These are phyloP conservation scores for Tigriopus japonicus DNA, from an alignment of 1,140 invertebrate species.

Conservation along the genomic window DNA sequence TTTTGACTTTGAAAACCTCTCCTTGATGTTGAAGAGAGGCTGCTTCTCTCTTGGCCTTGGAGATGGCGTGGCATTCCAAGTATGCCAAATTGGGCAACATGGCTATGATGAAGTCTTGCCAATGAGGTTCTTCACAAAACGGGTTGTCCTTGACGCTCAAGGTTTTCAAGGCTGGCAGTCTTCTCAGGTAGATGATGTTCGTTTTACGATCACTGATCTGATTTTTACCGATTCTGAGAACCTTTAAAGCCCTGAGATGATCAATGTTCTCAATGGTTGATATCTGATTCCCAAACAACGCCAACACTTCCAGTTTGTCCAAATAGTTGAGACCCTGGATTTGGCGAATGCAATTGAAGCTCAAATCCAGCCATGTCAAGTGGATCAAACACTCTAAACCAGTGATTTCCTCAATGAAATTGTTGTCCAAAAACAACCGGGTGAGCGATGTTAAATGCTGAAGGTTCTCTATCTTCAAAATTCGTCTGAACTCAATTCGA, in stretches of 20 bases:
- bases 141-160: background rate
- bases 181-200: background rate
- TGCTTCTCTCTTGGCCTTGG: background rate
- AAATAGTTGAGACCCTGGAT: background rate
- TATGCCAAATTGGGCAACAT: background rate
- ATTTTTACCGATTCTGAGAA: background rate
- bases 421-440: slow-evolving; percentile 2
- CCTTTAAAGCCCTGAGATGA: background rate
- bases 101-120: background rate
- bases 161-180: background rate
- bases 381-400: background rate
- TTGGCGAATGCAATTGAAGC: background rate
- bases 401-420: slow-evolving; percentile 4
- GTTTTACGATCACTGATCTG: background rate
- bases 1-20: too few species aligned
- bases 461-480: slow-evolving; percentile 4
- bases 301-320: background rate
- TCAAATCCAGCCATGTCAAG: slow-evolving; percentile 8
- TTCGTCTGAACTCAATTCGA: background rate
- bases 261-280: background rate
- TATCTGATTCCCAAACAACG: background rate
- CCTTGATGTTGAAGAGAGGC: background rate
- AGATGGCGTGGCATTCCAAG: background rate
- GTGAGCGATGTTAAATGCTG: background rate
- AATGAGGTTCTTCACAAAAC: background rate